These are phyloP conservation scores for Rhabdomys dilectus DNA, from an alignment of 2,113 vertebrate genomes.

Conservation along the genomic window DNA sequence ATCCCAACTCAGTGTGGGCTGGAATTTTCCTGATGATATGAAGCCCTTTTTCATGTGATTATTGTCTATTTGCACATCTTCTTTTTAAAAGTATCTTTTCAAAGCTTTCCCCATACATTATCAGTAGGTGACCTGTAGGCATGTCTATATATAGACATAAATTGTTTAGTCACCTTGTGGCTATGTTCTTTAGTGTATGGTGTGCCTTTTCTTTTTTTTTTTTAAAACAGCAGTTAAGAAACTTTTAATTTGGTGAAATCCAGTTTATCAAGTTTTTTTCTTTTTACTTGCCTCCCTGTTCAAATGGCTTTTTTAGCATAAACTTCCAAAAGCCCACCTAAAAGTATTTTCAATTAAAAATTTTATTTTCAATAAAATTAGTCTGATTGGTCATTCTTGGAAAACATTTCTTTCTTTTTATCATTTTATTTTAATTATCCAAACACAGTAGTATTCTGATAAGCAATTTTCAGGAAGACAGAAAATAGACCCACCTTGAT, in stretches of 20 bases:
- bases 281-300: neutral
- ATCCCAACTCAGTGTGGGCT: neutral
- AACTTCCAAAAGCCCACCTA: constrained; percentile 20
- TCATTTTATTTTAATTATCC: neutral
- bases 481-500: neutral
- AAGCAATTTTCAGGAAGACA: neutral
- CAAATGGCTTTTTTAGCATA: neutral
- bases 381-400: neutral
- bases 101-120: neutral
- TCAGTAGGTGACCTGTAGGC: neutral
- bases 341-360: neutral
- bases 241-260: constrained; percentile 21
- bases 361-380: neutral
- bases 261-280: neutral
- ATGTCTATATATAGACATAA: neutral
- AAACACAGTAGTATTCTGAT: neutral
- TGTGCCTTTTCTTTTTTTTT: neutral
- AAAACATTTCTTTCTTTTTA: neutral
- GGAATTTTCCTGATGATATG: neutral
- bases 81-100: neutral
- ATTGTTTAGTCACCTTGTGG: neutral
- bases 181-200: neutral
- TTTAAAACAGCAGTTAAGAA: neutral
- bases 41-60: constrained; percentile 7
- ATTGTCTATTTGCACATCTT: neutral